Evolutionary conservation across 1,140 invertebrate genomes (phyloP), one percentile per base, ranked within the genome.

Genomic region (Apis dorsata): DNA sequence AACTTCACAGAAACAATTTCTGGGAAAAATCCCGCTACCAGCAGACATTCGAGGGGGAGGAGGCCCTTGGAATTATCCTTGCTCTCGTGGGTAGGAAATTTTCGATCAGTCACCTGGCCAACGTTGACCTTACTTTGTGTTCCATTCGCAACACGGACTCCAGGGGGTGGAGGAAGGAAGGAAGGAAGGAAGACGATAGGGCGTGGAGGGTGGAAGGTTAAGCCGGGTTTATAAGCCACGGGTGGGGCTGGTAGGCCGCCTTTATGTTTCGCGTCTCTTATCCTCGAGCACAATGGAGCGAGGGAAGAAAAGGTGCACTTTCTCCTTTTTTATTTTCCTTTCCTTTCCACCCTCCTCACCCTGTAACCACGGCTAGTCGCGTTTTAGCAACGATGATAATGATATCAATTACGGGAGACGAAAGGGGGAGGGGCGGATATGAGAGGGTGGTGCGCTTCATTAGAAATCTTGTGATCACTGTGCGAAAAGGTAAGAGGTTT

Each of bases 201-300:
- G 59, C n/a, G 49, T 21, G 17, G 82, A 51, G 24, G 62, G 8
- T 70, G 59, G 28, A 24, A 86, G 84, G 85, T 87, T 85, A 90
- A 90, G 85, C 75, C 69, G 85, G 83, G 81, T 89, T 89, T 89
- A 90, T 89, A 90, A 86, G 83, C 86, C 86, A 80, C 83, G 73
- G 77, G 49, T 51, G 88, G 81, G 82, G 85, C 88, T 83, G 85
- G 62, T 84, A 86, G 85, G 76, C 63, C 57, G 59, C 79, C 75
- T 89, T 89, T 87, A 89, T 80, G 84, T 86, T 85, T 86, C 85
- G 86, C 79, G 81, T 84, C 81, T 71, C 72, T 88, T 86, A 85
- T 84, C 72, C 73, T 34, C 62, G 79, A 72, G 77, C 80, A 85
- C 66, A 74, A 51, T 57, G 44, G 17, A 34, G 51, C 34, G 19